Evolutionary conservation across 2,888 invertebrate species (phyloP), one percentile per base, ranked within the genome.

Genomic region (Sesia apiformis): DNA sequence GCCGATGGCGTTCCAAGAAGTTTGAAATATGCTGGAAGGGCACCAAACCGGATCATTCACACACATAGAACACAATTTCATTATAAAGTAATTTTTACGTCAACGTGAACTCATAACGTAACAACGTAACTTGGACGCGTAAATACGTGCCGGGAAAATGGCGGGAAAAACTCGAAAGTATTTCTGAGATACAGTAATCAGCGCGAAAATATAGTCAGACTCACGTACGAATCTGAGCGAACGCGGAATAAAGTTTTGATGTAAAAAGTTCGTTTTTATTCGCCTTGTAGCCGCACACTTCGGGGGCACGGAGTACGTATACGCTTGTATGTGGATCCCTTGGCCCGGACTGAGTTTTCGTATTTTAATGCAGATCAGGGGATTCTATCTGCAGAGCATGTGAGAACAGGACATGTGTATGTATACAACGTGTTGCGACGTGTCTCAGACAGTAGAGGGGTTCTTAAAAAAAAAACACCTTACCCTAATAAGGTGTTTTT

Each of bases 181-280:
- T 59, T 65, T 64, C 60, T 67, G 65, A 73, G 72, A 70, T 65
- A 71, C 70, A 74, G 80, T 86, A 85, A 88, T 85, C 84, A 87
- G 78, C 70, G 65, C 74, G 68, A 76, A 50, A 80, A 83, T 80
- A 81, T 78, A 81, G 77, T 77, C 73, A 65, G 73, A 67, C 80
- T 76, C 87, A 85, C 88, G 88, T 88, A 84, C 84, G 79, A 82
- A 82, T 79, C 82, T 76, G 76, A 74, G 78, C 74, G 68, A 63
- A 71, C 65, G 72, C 70, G 74, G 67, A 84, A 78, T 78, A 86
- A 90, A 90, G 87, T 90, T 90, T 84, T 87, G 90, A 90, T 90
- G 90, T 89, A 86, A 90, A 90, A 90, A 90, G 85, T 90, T 90
- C 66, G 63, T 72, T 80, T 90, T 88, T 85, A 87, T 85, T 80